Evolutionary conservation across 2,888 invertebrate species (phyloP).

Genomic region (Dascillus cervinus): DNA sequence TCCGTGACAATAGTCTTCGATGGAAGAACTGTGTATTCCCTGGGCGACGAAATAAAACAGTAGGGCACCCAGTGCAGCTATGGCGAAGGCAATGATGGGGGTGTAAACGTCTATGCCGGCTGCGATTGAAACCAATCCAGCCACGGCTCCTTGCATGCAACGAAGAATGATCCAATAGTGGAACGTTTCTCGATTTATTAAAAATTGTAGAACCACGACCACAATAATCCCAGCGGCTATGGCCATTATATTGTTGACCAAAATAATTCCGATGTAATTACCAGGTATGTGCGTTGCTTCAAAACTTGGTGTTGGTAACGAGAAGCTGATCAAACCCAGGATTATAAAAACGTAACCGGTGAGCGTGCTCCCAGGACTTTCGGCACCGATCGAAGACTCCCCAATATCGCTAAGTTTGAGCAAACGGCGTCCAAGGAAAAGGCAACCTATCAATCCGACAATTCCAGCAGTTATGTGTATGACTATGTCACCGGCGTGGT

Average conservation of each 20-base stretch:
- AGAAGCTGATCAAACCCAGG: slow-evolving; percentile 29
- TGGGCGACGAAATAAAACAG: slow-evolving; percentile 28
- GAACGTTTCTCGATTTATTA: slow-evolving; percentile 23
- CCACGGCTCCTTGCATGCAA: slow-evolving; percentile 34
- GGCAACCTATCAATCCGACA: slow-evolving; percentile 31
- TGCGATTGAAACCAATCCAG: slow-evolving; percentile 32
- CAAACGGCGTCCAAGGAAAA: slow-evolving; percentile 34
- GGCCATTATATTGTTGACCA: slow-evolving; percentile 19
- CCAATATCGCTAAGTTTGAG: slow-evolving; percentile 32
- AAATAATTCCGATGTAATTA: slow-evolving; percentile 12
- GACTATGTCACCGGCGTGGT: slow-evolving; percentile 30
- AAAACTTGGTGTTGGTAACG: slow-evolving; percentile 16
- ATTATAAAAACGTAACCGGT: slow-evolving; percentile 31
- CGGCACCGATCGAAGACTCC: slow-evolving; percentile 30
- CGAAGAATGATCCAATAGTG: slow-evolving; percentile 36
- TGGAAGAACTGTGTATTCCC: slow-evolving; percentile 26
- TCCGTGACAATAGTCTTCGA: slow-evolving; percentile 40
- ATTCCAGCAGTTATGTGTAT: slow-evolving; percentile 34
- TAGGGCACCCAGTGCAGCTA: slow-evolving; percentile 27
- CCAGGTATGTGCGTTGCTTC: slow-evolving; percentile 8
- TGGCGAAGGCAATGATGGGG: slow-evolving; percentile 25
- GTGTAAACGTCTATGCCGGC: slow-evolving; percentile 32
- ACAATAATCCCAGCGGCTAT: slow-evolving; percentile 14
- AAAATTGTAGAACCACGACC: slow-evolving; percentile 19
- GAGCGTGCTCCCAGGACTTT: slow-evolving; percentile 21